A percentile compares a stretch with the other conserved stretches of the same genome.
These are phyloP conservation scores for Brachypodius melanocephalos DNA, from an alignment of 2,113 vertebrate species.

Conservation along the genomic window DNA sequence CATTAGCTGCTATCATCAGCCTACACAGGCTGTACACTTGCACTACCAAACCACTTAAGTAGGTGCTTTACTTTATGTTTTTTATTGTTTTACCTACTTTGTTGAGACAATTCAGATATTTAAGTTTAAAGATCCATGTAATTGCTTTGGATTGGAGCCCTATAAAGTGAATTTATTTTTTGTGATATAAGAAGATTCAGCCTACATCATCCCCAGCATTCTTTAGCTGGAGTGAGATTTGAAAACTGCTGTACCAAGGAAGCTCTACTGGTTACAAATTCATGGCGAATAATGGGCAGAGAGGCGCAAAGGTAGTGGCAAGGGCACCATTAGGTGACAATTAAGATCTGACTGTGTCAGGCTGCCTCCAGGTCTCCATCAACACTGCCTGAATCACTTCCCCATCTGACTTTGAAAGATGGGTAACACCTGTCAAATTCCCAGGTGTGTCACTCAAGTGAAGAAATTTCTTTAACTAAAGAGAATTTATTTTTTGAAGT, in stretches of 20 bases:
- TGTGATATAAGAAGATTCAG: neutral
- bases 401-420: neutral
- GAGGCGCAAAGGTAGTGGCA: neutral
- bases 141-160: neutral
- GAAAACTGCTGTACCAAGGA: neutral
- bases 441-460: neutral
- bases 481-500: neutral
- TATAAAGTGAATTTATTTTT: neutral
- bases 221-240: neutral
- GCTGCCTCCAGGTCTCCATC: neutral
- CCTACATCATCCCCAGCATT: neutral
- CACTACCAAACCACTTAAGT: neutral
- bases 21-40: neutral
- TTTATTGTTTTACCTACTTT: neutral
- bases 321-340: neutral
- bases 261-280: neutral
- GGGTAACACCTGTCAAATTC: neutral
- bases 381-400: neutral
- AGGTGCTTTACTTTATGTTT: neutral
- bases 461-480: neutral
- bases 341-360: neutral
- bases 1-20: neutral
- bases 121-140: neutral
- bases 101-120: neutral
- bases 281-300: neutral